Evolutionary conservation across 2,888 invertebrate genomes (phyloP), one percentile per base, ranked within the genome.

Genomic region (Congeria kusceri): DNA sequence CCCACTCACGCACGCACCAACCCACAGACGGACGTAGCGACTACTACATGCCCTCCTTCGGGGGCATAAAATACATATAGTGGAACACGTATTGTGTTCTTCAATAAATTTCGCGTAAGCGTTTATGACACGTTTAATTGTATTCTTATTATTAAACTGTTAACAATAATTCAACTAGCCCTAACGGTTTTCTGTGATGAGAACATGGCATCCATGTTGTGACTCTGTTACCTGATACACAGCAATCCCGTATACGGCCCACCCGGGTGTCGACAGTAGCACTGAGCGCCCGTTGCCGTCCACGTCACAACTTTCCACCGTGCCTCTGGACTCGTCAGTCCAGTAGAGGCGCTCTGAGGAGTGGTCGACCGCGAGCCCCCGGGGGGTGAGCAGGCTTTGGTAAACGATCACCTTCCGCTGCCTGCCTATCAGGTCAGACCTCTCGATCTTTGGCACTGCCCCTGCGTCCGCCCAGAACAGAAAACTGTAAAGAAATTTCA

Each of bases 391-490:
- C 5, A 80, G 32, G 15, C 76, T 65, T 20, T 76, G 68, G 72
- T 73, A 80, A 1, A 65, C 61, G 20, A 77, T 47, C 4, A 69
- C 47, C n/a, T 29, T 80, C 58, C 80, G 39, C 18, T 64, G 39
- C 13, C 32, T n/a, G 2, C 80, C 80, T 27, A 58, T 53, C n/a
- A 77, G 64, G 47, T 72, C 46, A 11, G 80, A 80, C 15, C 80
- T 49, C 49, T 80, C 80, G 18, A 80, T 80, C 29, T 80, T 72
- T 7, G 72, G 76, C 15, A 32, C 23, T 0, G 13, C 28, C 3
- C 80, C 80, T 18, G 69, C 57, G 44, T 80, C 76, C 9, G 80
- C 61, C 80, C 80, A 80, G 28, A 80, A 80, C 20, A 80, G 57
- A 44, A 59, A 80, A 32, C 80, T 80, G 70, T 20, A 59, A 70